Percentiles rank a stretch among this genome's conserved stretches.
Conservation (phyloP, 2,888 invertebrate species). For the Lamproptera curius region DNA sequence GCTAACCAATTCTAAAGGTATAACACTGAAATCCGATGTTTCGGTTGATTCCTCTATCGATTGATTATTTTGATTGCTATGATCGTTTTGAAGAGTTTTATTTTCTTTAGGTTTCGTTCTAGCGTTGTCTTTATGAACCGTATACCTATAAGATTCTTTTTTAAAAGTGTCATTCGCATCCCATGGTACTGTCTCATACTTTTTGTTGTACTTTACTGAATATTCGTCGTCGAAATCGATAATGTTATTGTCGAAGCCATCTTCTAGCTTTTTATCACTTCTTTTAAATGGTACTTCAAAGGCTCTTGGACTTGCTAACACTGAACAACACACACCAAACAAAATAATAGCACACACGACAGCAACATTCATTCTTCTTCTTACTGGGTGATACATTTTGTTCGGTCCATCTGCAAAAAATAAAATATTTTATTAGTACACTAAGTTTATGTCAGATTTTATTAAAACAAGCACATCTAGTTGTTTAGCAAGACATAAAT, state of each 20-base stretch:
- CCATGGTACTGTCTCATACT: slow-evolving; percentile 52
- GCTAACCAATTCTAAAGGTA: slow-evolving; percentile 64
- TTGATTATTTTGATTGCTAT: slow-evolving; percentile 26
- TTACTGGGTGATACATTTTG: slow-evolving; percentile 55
- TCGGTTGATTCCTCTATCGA: slow-evolving; percentile 37
- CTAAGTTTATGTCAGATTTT: too few relatives aligned
- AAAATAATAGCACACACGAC: slow-evolving; percentile 51
- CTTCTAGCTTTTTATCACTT: slow-evolving; percentile 29
- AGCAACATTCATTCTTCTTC: slow-evolving; percentile 54
- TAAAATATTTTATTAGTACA: slow-evolving; percentile 10
- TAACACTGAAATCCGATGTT: slow-evolving; percentile 51
- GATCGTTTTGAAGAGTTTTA: slow-evolving; percentile 24
- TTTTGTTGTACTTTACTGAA: slow-evolving; percentile 53
- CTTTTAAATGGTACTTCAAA: slow-evolving; percentile 38
- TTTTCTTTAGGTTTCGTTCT: slow-evolving; percentile 6
- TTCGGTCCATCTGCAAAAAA: slow-evolving; percentile 59
- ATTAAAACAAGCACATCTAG: too few relatives aligned
- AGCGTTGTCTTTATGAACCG: slow-evolving; percentile 41
- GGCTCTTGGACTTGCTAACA: slow-evolving; percentile 38
- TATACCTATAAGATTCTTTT: slow-evolving; percentile 59
- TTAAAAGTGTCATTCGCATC: slow-evolving; percentile 41
- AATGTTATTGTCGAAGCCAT: slow-evolving; percentile 59
- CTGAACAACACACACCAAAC: slow-evolving; percentile 34
- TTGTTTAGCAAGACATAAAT: too few relatives aligned
- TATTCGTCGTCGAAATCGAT: slow-evolving; percentile 67